Evolutionary conservation across 1,140 invertebrate species (phyloP).

Genomic region (Penaeus indicus): DNA sequence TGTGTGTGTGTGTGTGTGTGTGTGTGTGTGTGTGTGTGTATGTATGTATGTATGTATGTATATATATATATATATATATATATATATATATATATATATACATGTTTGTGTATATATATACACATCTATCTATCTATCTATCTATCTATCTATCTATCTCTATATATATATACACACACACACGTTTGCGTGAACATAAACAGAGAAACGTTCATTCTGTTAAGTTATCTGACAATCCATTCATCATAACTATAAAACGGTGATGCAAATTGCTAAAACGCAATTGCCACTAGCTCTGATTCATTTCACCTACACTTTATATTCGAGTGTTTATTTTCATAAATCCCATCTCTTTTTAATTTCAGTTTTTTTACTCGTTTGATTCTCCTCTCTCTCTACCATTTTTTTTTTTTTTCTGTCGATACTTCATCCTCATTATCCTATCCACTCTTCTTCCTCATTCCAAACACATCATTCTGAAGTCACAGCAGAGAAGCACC

Average conservation of each 20-base stretch:
- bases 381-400: neutral
- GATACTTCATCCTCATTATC: too few relatives aligned
- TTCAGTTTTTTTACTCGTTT: neutral
- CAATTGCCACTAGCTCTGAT: too few relatives aligned
- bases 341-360: neutral
- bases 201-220: too few relatives aligned
- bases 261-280: too few relatives aligned
- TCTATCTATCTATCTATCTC: neutral
- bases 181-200: too few relatives aligned
- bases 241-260: too few relatives aligned
- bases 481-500: too few relatives aligned
- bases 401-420: neutral
- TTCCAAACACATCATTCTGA: too few relatives aligned
- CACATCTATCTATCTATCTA: neutral
- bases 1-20: neutral
- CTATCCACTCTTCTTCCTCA: too few relatives aligned
- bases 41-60: neutral
- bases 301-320: too few relatives aligned
- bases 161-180: neutral
- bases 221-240: too few relatives aligned
- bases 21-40: neutral
- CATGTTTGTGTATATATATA: neutral
- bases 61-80: neutral
- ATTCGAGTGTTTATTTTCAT: neutral
- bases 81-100: conserved; percentile 1